A percentile compares a stretch with the other conserved stretches of the same genome.
Conservation (phyloP, 2,888 invertebrate species). For the Oegoconia quadripuncta region DNA sequence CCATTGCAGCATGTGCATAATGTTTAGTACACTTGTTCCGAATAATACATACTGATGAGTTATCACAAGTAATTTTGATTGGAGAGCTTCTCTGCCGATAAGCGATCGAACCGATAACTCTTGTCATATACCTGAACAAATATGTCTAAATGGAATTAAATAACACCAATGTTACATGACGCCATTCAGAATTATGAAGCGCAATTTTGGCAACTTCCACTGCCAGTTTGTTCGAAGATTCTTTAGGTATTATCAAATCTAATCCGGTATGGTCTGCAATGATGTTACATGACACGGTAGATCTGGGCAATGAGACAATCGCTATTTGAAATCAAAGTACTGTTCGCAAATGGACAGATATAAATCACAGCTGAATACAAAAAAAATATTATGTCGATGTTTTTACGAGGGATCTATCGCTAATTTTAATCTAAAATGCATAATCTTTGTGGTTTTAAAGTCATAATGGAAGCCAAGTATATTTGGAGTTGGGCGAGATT, state of each 20-base stretch:
- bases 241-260: slow-evolving; percentile 13
- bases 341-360: slow-evolving; percentile 13
- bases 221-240: slow-evolving; percentile 29
- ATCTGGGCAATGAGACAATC: no score
- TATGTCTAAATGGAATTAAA: slow-evolving; percentile 44
- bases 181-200: slow-evolving; percentile 48
- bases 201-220: slow-evolving; percentile 49
- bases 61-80: slow-evolving; percentile 25
- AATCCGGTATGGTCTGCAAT: slow-evolving; percentile 18
- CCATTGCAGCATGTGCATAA: slow-evolving; percentile 37
- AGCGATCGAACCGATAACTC: no score
- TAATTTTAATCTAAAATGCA: no score
- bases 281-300: background rate
- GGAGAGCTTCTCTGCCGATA: slow-evolving; percentile 33
- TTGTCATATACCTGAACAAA: slow-evolving; percentile 45
- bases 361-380: no score
- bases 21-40: slow-evolving; percentile 32
- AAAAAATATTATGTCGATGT: no score
- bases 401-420: no score
- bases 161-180: slow-evolving; percentile 46
- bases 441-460: no score
- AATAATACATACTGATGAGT: slow-evolving; percentile 50
- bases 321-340: no score
- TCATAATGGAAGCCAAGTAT: no score
- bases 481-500: no score